Evolutionary conservation across 1,140 invertebrate species (phyloP).

Genomic region (Hylaeus anthracinus): DNA sequence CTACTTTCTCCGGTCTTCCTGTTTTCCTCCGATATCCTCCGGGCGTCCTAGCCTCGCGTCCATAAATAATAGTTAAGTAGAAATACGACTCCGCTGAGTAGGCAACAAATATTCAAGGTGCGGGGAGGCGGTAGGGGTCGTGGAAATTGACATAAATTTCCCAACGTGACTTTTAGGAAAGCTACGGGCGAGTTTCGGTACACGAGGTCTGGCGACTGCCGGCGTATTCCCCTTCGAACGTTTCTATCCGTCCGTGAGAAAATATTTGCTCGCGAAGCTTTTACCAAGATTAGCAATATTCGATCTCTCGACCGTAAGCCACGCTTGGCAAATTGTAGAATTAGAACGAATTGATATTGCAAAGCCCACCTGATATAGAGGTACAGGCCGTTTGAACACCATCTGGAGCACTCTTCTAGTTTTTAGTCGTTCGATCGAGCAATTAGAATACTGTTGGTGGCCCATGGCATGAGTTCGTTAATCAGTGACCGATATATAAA

Average conservation of each 20-base stretch:
- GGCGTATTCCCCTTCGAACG: background rate
- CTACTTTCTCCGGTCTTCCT: constrained; percentile 28
- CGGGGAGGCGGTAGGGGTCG: background rate
- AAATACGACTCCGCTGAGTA: constrained; percentile 4
- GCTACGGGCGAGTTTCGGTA: background rate
- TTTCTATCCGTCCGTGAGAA: background rate
- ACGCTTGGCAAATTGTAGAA: too few relatives aligned
- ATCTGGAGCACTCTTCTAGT: too few relatives aligned
- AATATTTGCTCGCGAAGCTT: background rate
- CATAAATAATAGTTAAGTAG: constrained; percentile 38
- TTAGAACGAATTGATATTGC: too few relatives aligned
- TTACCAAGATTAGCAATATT: background rate
- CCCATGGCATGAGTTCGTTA: too few relatives aligned
- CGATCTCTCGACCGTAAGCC: too few relatives aligned
- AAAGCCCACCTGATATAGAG: too few relatives aligned
- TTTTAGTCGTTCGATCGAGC: too few relatives aligned
- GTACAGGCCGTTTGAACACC: too few relatives aligned
- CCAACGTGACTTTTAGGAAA: background rate
- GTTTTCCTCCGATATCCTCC: constrained; percentile 33
- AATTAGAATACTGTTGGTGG: too few relatives aligned
- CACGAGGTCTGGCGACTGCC: background rate
- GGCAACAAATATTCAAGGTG: background rate
- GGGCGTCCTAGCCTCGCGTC: constrained; percentile 30
- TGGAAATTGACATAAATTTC: background rate
- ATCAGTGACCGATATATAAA: too few relatives aligned